Conservation (phyloP, 2,113 vertebrate species). For the Coptodon rendalli region DNA sequence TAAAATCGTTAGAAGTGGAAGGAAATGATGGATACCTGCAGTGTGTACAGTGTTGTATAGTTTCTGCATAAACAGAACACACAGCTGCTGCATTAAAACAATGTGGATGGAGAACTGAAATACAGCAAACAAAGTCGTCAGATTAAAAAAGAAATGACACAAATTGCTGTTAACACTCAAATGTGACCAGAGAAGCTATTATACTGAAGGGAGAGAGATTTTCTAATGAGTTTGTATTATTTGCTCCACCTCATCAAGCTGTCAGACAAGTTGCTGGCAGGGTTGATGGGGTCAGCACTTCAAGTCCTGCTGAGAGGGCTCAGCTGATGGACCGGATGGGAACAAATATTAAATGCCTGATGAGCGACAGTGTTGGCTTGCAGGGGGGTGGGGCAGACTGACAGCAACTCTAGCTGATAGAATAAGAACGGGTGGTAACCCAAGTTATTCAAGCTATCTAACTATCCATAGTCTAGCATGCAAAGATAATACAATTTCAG, state of each 20-base stretch:
- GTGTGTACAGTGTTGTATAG: not conserved
- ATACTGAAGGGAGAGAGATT: not conserved
- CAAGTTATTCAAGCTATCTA: not conserved
- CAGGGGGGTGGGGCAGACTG: not conserved
- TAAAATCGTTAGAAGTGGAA: fast-evolving
- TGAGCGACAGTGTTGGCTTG: not conserved
- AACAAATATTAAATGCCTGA: conserved; percentile 2
- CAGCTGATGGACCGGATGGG: conserved; percentile 8
- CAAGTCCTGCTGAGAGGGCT: conserved; percentile 7
- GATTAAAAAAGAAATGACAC: not conserved
- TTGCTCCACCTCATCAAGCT: conserved; percentile 11
- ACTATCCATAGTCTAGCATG: not conserved
- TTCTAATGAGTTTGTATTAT: not conserved
- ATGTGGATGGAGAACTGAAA: not conserved
- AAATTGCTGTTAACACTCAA: not conserved
- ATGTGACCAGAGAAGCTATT: not conserved
- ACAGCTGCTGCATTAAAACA: not conserved
- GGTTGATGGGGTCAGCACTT: conserved; percentile 30
- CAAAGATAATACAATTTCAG: not conserved
- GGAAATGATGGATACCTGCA: not conserved
- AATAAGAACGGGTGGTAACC: not conserved
- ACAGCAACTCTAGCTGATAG: not conserved
- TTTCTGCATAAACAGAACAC: not conserved
- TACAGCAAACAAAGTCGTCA: not conserved
- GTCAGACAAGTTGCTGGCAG: not conserved